Base-by-base conservation (phyloP, 2,797 vertebrate species). In the Luscinia luscinia region DNA sequence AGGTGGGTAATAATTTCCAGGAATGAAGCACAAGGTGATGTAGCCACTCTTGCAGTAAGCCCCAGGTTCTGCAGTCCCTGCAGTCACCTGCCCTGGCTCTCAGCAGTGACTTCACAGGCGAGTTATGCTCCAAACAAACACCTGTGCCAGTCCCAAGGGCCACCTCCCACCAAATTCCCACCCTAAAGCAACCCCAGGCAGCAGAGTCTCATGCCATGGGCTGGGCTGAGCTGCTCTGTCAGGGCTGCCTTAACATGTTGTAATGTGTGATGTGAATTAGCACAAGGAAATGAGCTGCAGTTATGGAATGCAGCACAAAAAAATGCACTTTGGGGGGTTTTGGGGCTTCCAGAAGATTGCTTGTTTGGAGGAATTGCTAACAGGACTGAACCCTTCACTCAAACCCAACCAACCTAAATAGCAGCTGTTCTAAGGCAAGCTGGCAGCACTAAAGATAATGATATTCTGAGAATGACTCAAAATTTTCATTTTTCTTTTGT, bases 261-360 rank as follows among this genome's bases (percentile, higher is more conserved):
- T 15, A 19, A 34, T 4, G 4, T 13, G 64, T 19, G 19, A 38
- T 6, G 5, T 11, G 68, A 43, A 52, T 32, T 2, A 48, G 10
- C 38, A 34, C 28, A 38, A 73, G 26, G 18, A 26, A 68, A 40
- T 0, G 26, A 64, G 17, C 4, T 64, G 46, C 15, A 67, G 24
- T 15, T 52, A 28, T 34, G 74, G 9, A 23, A 61, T 8, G 5
- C 0, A 14, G 43, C 30, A 63, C 36, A 15, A 51, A 51, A 22
- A 52, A 52, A 52, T 2, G 49, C 10, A 1, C 0, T 36, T 3
- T 23, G 5, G 1, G 28, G 2, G 2, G 14, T 14, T 46, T 46
- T 14, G 19, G 9, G 27, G 12, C 3, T 38, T 24, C 58, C 12
- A 4, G 40, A 70, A 38, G 12, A 61, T 9, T 26, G 16, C 45